Conservation (phyloP, 2,888 invertebrate species). For the Lasioglossum villosulum region DNA sequence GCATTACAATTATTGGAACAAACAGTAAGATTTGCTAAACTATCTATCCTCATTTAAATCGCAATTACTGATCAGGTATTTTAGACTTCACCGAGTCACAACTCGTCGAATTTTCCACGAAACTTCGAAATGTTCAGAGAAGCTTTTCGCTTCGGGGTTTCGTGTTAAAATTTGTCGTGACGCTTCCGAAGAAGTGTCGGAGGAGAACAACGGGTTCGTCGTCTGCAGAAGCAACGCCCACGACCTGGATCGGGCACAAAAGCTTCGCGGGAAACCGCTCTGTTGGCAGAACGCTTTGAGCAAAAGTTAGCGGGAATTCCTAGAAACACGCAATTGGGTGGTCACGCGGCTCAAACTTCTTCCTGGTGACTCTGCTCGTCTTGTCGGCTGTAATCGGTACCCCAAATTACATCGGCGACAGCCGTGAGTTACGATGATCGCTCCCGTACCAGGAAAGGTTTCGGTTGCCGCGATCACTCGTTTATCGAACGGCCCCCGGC, state of each 20-base stretch:
- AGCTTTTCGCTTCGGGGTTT: background rate
- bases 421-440: background rate
- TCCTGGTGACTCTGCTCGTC: background rate
- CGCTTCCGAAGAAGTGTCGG: background rate
- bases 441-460: background rate
- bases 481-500: background rate
- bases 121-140: background rate
- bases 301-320: constrained; percentile 33
- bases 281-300: background rate
- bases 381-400: background rate
- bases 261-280: constrained; percentile 49
- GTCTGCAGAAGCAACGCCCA: constrained; percentile 41
- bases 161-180: background rate
- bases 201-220: constrained; percentile 28
- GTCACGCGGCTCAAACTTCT: background rate
- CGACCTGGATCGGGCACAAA: constrained; percentile 42
- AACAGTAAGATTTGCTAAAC: no score
- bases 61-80: background rate
- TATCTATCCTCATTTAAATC: no score
- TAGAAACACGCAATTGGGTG: constrained; percentile 36
- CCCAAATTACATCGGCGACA: background rate
- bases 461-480: background rate
- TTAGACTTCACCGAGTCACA: background rate
- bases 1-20: background rate
- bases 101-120: background rate